These are phyloP conservation scores for Monodelphis domestica DNA, from an alignment of 2,797 vertebrate genomes.

Conservation along the genomic window DNA sequence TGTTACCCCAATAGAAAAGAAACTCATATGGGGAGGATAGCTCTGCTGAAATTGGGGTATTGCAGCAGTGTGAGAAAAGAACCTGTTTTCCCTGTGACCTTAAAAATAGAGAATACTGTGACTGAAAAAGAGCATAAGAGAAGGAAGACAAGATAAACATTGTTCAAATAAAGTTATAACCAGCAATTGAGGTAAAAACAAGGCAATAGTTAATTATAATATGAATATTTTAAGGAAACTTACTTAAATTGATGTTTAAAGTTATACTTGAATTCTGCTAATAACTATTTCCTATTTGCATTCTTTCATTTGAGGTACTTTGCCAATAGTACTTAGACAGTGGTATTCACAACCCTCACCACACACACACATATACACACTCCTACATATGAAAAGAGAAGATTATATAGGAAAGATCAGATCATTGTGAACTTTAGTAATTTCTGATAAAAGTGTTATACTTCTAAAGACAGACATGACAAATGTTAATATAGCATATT, in stretches of 20 bases:
- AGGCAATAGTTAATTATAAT: not conserved
- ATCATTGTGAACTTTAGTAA: no score
- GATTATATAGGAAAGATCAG: not conserved
- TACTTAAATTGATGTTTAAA: not conserved
- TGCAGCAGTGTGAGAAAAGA: not conserved
- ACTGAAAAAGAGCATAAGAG: not conserved
- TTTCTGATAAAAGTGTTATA: no score
- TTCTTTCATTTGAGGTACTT: no score
- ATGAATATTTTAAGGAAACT: not conserved
- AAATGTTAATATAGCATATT: not conserved
- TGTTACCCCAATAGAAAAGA: not conserved
- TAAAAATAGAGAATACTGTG: not conserved
- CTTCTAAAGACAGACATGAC: not conserved
- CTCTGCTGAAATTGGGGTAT: not conserved
- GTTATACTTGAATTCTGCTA: not conserved
- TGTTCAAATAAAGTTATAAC: not conserved
- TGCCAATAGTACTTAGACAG: no score
- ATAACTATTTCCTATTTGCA: not conserved
- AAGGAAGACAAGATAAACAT: not conserved
- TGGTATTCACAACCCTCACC: no score
- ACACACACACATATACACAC: no score
- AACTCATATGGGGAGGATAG: not conserved
- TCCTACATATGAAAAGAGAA: not conserved
- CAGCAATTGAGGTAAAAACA: not conserved
- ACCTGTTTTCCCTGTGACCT: not conserved